These are phyloP conservation scores for Corythucha ciliata DNA, from an alignment of 2,888 invertebrate genomes.

Conservation along the genomic window DNA sequence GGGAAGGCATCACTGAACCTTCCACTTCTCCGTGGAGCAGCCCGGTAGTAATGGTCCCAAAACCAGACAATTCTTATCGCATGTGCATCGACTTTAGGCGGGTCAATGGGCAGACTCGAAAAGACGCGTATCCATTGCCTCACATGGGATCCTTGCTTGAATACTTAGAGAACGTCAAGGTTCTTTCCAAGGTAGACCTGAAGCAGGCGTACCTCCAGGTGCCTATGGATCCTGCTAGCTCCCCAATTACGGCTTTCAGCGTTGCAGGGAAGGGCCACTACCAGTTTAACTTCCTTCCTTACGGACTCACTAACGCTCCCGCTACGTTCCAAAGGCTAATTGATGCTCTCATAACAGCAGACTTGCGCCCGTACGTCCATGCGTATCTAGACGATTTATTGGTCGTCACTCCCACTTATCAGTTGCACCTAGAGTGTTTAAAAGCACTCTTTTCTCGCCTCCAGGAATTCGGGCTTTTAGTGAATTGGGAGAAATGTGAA, in stretches of 20 bases:
- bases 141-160: conserved; percentile 6
- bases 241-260: conserved; percentile 38
- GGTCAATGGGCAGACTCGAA: conserved; percentile 35
- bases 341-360: conserved; percentile 24
- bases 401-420: conserved; percentile 11
- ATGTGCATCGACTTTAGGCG: conserved; percentile 41
- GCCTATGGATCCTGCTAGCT: conserved; percentile 23
- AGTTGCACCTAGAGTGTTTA: conserved; percentile 3
- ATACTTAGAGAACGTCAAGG: neutral
- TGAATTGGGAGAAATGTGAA: conserved; percentile 19
- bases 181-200: conserved; percentile 15
- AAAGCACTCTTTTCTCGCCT: conserved; percentile 11
- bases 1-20: too few species aligned
- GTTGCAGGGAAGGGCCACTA: conserved; percentile 36
- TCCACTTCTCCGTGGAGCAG: too few species aligned
- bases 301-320: conserved; percentile 34
- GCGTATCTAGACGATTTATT: conserved; percentile 21
- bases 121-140: conserved; percentile 18
- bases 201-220: conserved; percentile 19
- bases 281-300: conserved; percentile 37
- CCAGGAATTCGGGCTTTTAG: conserved; percentile 10
- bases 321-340: conserved; percentile 35
- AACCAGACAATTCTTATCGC: conserved; percentile 33
- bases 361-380: conserved; percentile 16
- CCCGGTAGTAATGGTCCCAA: conserved; percentile 18